Evolutionary conservation across 37 sponge, comb jelly and placozoan genomes (phyloP).

Genomic region (Agelas oroides): DNA sequence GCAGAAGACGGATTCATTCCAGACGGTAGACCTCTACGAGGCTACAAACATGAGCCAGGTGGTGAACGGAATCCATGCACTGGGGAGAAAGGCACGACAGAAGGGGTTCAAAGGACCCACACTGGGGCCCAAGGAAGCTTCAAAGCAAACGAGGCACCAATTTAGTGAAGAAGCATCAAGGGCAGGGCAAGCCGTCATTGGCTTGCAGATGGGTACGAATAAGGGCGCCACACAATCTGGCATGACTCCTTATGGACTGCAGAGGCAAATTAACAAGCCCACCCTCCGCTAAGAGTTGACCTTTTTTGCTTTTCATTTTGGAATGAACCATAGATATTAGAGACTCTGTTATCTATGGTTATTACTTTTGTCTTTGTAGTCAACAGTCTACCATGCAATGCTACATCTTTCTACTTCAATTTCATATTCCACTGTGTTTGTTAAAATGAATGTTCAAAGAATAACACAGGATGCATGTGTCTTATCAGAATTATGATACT

Average conservation of each 20-base stretch:
- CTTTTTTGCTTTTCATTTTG: no score
- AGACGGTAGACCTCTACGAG: conserved; percentile 96
- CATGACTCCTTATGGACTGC: conserved; percentile 73
- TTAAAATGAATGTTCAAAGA: no score
- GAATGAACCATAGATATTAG: no score
- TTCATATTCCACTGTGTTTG: no score
- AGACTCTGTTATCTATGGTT: no score
- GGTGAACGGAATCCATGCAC: conserved; percentile 61
- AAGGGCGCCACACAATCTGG: conserved; percentile 94
- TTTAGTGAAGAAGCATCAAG: conserved; percentile 68
- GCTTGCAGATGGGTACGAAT: conserved; percentile 94
- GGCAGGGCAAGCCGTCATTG: conserved; percentile 74
- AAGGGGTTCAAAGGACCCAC: conserved; percentile 41
- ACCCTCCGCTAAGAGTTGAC: conserved; percentile 3
- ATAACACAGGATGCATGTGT: no score
- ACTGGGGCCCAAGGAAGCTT: conserved; percentile 90
- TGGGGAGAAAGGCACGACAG: conserved; percentile 66
- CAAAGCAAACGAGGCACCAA: conserved; percentile 58
- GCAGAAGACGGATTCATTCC: conserved; percentile 82
- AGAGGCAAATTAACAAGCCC: conserved; percentile 52
- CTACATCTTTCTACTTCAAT: no score
- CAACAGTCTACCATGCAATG: no score
- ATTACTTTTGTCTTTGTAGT: no score
- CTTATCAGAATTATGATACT: no score
- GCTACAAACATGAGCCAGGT: conserved; percentile 89